These are phyloP conservation scores for Columbina picui DNA, from an alignment of 2,113 vertebrate species.

Conservation along the genomic window DNA sequence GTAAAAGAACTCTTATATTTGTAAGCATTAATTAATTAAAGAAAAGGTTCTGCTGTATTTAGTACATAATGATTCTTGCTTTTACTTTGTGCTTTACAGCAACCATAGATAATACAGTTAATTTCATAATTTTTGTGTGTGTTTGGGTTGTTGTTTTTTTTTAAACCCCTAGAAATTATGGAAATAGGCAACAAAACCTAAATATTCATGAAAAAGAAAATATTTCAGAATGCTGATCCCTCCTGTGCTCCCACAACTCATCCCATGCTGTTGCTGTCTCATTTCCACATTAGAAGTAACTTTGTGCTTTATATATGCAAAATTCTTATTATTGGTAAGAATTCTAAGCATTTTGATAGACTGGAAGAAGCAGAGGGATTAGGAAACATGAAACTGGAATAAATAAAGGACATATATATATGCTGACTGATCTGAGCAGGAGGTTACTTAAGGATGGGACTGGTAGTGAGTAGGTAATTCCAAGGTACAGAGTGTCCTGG, in stretches of 20 bases:
- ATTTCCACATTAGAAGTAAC: neutral
- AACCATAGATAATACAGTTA: neutral
- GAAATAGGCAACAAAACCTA: neutral
- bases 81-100: neutral
- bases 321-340: neutral
- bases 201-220: neutral
- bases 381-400: neutral
- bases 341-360: neutral
- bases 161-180: neutral
- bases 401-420: neutral
- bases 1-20: neutral
- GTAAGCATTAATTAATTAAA: conserved; percentile 41
- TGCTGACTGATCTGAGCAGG: neutral
- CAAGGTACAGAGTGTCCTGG: neutral
- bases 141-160: neutral
- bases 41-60: neutral
- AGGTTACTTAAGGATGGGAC: neutral
- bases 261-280: neutral
- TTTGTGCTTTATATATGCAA: neutral
- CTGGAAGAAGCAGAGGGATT: neutral
- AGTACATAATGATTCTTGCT: neutral
- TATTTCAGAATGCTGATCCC: neutral
- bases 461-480: neutral
- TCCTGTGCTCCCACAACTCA: neutral
- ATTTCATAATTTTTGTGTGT: neutral